Conservation (phyloP, 2,888 invertebrate genomes). For the Trachelus stipa region DNA sequence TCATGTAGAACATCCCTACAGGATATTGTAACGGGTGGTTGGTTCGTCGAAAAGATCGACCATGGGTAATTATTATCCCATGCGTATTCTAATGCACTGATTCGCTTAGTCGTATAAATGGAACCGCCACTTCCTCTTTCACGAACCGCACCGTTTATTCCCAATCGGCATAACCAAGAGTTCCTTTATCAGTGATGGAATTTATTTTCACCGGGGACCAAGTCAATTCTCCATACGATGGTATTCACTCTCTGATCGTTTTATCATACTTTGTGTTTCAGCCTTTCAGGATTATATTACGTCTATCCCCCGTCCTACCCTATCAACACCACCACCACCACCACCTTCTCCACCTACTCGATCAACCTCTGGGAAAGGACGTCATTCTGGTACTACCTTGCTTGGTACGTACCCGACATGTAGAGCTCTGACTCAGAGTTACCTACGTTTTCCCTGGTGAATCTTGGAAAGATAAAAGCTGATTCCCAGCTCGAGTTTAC, state of each 20-base stretch:
- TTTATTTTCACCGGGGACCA: neutral
- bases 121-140: neutral
- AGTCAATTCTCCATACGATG: neutral
- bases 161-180: neutral
- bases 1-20: neutral
- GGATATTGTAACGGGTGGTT: neutral
- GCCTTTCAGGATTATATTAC: neutral
- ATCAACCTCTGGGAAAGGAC: neutral
- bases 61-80: neutral
- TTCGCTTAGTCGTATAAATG: neutral
- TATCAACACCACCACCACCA: neutral
- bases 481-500: neutral
- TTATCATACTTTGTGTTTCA: neutral
- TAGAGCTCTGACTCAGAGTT: neutral
- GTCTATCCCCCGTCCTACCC: neutral
- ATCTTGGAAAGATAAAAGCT: neutral
- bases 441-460: neutral
- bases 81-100: neutral
- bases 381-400: neutral
- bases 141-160: neutral
- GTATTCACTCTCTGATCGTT: neutral
- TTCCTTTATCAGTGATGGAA: neutral
- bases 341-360: neutral
- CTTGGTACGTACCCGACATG: neutral
- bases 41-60: neutral